A percentile compares a stretch with the other conserved stretches of the same genome.
These are phyloP conservation scores for Ondatra zibethicus DNA, from an alignment of 2,113 vertebrate species.

Conservation along the genomic window DNA sequence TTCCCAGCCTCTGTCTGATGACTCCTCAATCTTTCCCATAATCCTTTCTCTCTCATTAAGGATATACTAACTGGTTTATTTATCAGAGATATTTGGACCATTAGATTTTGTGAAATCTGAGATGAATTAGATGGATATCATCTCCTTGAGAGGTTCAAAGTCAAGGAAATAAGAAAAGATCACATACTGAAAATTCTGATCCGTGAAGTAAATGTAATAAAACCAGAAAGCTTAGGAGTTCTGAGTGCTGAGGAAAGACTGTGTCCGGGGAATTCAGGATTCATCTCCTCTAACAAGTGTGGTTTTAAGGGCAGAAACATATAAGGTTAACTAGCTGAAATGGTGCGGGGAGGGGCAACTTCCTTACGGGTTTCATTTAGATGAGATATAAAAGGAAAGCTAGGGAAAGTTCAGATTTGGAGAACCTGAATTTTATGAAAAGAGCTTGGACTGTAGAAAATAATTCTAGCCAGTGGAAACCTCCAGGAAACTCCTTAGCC, in stretches of 20 bases:
- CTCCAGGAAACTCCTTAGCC: neutral
- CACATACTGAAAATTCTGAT: neutral
- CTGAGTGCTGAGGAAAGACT: neutral
- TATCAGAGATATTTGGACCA: neutral
- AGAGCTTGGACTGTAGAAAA: neutral
- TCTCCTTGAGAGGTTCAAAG: neutral
- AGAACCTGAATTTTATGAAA: neutral
- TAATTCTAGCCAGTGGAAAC: neutral
- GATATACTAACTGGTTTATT: neutral
- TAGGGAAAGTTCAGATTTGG: neutral
- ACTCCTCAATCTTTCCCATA: neutral
- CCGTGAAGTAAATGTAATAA: neutral
- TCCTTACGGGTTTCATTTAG: neutral
- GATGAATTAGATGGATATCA: neutral
- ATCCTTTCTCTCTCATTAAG: neutral
- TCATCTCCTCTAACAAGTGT: neutral
- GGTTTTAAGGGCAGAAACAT: neutral
- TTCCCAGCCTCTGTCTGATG: neutral
- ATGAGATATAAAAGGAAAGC: neutral
- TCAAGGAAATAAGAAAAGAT: neutral
- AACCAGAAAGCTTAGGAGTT: neutral
- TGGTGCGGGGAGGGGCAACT: neutral
- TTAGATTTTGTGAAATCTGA: neutral
- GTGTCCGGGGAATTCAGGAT: neutral
- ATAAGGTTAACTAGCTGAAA: neutral